Evolutionary conservation across 37 sponge, comb jelly and placozoan genomes (phyloP).

Genomic region (Amphimedon queenslandica): DNA sequence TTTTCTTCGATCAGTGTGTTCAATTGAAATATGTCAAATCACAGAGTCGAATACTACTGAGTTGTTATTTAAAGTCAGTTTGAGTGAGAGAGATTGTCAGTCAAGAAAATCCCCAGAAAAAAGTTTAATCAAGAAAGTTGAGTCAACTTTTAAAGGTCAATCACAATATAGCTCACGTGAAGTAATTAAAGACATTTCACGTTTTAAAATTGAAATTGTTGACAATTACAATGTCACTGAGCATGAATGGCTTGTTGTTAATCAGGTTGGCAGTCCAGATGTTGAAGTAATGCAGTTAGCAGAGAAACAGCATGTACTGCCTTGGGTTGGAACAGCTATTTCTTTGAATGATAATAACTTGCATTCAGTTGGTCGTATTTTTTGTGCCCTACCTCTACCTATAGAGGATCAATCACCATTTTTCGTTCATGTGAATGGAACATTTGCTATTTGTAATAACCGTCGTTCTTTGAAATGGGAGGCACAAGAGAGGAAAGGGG

Average conservation of each 20-base stretch:
- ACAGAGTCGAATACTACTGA: neutral
- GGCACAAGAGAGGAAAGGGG: slow-evolving; percentile 11
- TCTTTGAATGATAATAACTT: too few species aligned
- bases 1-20: too few species aligned
- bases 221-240: neutral
- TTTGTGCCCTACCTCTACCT: slow-evolving; percentile 33
- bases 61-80: neutral
- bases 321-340: slow-evolving; percentile 45
- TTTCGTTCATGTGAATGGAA: too few species aligned
- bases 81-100: neutral
- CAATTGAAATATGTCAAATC: neutral
- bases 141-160: neutral
- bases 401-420: neutral
- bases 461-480: slow-evolving; percentile 1
- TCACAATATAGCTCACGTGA: neutral
- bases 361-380: too few species aligned
- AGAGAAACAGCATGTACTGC: slow-evolving; percentile 19
- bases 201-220: neutral
- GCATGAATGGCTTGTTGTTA: slow-evolving; percentile 34
- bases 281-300: neutral
- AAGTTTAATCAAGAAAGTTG: neutral
- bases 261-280: slow-evolving; percentile 23
- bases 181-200: neutral
- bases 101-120: neutral
- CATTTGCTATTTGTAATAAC: too few species aligned